These are phyloP conservation scores for Hipposideros larvatus DNA, from an alignment of 2,797 vertebrate genomes.

Conservation along the genomic window DNA sequence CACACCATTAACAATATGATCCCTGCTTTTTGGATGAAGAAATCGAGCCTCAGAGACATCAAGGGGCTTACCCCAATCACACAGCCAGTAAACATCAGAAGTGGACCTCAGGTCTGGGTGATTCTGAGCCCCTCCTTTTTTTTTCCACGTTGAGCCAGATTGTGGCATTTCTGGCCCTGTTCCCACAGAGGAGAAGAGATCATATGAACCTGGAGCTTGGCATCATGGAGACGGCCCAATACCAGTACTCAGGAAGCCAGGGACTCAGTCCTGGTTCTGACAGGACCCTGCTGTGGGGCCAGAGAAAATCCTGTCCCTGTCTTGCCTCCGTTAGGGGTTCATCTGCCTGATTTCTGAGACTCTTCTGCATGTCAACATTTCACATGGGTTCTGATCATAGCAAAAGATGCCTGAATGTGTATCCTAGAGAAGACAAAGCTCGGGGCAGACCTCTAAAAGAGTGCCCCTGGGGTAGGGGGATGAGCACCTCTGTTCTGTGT, in stretches of 20 bases:
- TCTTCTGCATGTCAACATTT: neutral
- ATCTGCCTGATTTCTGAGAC: neutral
- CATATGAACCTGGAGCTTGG: neutral
- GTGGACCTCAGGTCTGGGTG: neutral
- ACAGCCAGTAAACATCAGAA: neutral
- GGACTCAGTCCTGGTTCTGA: neutral
- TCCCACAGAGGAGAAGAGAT: neutral
- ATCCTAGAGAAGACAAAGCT: neutral
- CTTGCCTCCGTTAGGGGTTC: neutral
- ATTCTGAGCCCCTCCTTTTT: neutral
- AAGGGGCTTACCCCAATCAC: neutral
- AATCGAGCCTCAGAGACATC: neutral
- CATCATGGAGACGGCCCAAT: neutral
- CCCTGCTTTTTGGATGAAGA: neutral
- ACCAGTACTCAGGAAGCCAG: neutral
- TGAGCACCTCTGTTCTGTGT: neutral
- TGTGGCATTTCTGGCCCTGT: neutral
- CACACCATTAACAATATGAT: neutral
- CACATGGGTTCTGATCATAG: neutral
- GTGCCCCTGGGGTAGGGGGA: too few species aligned
- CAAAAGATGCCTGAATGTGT: neutral
- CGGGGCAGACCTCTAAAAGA: neutral
- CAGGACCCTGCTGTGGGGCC: neutral
- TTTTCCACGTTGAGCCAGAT: neutral
- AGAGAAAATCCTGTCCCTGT: neutral